These are phyloP conservation scores for Dexiosoma caninum DNA, from an alignment of 2,888 invertebrate genomes.

Conservation along the genomic window DNA sequence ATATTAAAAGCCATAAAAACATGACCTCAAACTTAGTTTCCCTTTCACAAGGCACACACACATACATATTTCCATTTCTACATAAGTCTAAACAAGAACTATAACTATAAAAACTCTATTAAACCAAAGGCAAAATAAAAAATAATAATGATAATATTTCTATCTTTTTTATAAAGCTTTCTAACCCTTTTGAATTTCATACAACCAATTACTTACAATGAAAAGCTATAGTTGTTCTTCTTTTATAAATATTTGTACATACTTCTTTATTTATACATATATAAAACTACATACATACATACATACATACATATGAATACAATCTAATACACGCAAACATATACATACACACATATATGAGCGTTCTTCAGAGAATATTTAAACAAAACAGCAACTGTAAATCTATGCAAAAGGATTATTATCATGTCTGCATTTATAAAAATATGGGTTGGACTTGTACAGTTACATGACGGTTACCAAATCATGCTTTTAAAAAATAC, in stretches of 20 bases:
- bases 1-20: constrained; percentile 42
- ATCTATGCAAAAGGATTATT: constrained; percentile 7
- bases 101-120: constrained; percentile 38
- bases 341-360: neutral
- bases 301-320: neutral
- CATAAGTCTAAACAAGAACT: constrained; percentile 12
- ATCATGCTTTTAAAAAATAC: neutral
- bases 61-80: neutral
- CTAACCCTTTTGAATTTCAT: constrained; percentile 36
- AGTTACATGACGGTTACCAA: neutral
- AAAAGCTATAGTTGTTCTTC: neutral
- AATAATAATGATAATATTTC: constrained; percentile 25
- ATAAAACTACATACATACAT: neutral
- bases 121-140: constrained; percentile 38
- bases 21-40: constrained; percentile 50
- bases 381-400: neutral
- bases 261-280: neutral
- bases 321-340: neutral
- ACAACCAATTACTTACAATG: constrained; percentile 27
- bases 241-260: constrained; percentile 20
- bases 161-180: neutral
- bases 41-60: constrained; percentile 1
- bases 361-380: neutral
- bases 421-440: neutral
- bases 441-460: neutral